These are phyloP conservation scores for Papilio helenus DNA, from an alignment of 1,140 invertebrate species.

Conservation along the genomic window DNA sequence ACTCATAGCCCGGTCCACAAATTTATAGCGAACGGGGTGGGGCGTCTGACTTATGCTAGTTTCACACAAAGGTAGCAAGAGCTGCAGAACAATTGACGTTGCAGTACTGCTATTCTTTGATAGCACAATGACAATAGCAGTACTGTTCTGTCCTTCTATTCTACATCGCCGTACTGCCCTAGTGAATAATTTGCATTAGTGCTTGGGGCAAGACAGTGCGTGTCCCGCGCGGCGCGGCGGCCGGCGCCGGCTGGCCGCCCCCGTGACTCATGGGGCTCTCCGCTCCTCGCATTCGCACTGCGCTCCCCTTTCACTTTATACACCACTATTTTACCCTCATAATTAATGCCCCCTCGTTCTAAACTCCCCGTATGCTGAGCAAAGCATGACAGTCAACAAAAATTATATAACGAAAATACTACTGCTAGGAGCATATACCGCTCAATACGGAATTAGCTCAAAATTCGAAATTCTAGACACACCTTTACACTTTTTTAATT, in stretches of 20 bases:
- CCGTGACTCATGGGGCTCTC: constrained; percentile 74
- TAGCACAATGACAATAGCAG: neutral
- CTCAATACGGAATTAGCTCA: neutral
- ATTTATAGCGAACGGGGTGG: constrained; percentile 58
- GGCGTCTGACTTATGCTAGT: neutral
- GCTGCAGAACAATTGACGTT: too few species aligned
- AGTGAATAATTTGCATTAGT: neutral
- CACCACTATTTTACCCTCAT: constrained; percentile 64
- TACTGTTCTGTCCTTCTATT: neutral
- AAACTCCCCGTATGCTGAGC: constrained; percentile 24
- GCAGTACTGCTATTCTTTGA: neutral
- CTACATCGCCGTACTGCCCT: neutral
- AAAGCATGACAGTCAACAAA: constrained; percentile 27
- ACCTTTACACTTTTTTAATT: neutral
- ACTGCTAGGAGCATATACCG: neutral
- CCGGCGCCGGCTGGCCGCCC: constrained; percentile 74
- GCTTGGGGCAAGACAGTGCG: constrained; percentile 60
- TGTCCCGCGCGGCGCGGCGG: constrained; percentile 44
- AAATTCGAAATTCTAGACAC: neutral
- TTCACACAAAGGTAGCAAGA: neutral
- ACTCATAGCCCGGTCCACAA: constrained; percentile 35
- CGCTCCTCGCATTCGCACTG: constrained; percentile 43
- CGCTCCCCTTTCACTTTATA: constrained; percentile 65
- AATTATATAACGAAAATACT: constrained; percentile 6
- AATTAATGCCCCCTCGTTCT: constrained; percentile 60